These are phyloP conservation scores for Orestias chungarensis DNA, from an alignment of 2,797 vertebrate species.

Conservation along the genomic window DNA sequence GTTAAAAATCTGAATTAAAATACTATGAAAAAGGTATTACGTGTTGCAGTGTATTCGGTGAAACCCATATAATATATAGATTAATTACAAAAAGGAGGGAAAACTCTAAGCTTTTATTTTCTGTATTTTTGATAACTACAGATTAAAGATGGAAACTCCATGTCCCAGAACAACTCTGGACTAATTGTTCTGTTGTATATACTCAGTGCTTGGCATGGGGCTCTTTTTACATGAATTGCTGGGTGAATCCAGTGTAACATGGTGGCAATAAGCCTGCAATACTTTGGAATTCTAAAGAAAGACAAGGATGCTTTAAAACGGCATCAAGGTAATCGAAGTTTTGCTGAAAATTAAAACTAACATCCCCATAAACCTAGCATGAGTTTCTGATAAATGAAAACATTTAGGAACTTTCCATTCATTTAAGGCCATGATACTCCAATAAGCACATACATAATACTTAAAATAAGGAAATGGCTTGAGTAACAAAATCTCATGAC, in stretches of 20 bases:
- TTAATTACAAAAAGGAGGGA: too few species aligned
- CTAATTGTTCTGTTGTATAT: background rate
- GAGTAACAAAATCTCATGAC: too few species aligned
- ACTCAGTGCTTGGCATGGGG: background rate
- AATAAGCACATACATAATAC: too few species aligned
- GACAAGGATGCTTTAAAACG: background rate
- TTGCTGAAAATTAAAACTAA: background rate
- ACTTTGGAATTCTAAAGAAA: background rate
- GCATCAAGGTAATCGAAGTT: background rate
- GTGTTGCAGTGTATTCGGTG: too few species aligned
- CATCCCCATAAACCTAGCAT: background rate
- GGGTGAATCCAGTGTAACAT: background rate
- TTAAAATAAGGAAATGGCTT: too few species aligned
- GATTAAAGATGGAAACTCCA: background rate
- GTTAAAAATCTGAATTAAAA: background rate
- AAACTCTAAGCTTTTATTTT: background rate
- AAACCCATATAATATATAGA: too few species aligned
- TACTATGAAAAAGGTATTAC: background rate
- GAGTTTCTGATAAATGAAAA: too few species aligned
- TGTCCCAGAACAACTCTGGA: background rate
- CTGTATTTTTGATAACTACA: background rate
- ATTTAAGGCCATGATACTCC: too few species aligned
- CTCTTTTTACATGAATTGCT: background rate
- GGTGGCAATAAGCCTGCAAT: background rate
- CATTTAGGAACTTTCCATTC: too few species aligned